These are phyloP conservation scores for Lasioglossum vierecki DNA, from an alignment of 2,888 invertebrate genomes.

Conservation along the genomic window DNA sequence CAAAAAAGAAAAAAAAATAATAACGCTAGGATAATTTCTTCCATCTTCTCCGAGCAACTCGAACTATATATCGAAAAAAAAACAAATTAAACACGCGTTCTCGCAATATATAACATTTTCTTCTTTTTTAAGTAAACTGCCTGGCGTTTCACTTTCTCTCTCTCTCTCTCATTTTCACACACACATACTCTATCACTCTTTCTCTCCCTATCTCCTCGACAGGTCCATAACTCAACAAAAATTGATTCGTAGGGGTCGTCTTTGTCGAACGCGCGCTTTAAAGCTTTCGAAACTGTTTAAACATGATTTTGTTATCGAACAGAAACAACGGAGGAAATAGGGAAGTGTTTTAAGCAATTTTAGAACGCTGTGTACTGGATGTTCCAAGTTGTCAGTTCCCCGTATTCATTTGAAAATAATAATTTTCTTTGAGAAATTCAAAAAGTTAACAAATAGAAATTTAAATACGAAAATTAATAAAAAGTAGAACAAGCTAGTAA, in stretches of 20 bases:
- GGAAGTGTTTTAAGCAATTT: not conserved
- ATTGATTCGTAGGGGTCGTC: slow-evolving; percentile 11
- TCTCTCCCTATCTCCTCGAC: slow-evolving; percentile 7
- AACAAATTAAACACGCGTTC: slow-evolving; percentile 35
- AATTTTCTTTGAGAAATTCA: not conserved
- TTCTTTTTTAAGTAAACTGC: slow-evolving; percentile 31
- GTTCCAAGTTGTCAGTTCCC: not conserved
- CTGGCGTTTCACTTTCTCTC: slow-evolving; percentile 16
- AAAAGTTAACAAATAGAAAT: not conserved
- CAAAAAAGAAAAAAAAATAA: slow-evolving; percentile 35
- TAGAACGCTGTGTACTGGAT: not conserved
- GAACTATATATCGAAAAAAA: slow-evolving; percentile 33
- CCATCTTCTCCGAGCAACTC: slow-evolving; percentile 25
- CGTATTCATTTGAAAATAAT: not conserved
- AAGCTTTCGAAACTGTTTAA: slow-evolving; percentile 26
- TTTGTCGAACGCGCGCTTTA: slow-evolving; percentile 15
- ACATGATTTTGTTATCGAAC: not conserved
- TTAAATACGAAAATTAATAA: not conserved
- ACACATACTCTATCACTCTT: not conserved
- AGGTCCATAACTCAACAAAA: slow-evolving; percentile 9
- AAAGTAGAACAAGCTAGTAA: not conserved
- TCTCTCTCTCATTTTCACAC: not conserved
- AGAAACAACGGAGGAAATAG: slow-evolving; percentile 26
- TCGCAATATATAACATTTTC: slow-evolving; percentile 42
- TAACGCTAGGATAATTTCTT: slow-evolving; percentile 47